Evolutionary conservation across 2,888 invertebrate genomes (phyloP).

Genomic region (Spilosoma lubricipeda): DNA sequence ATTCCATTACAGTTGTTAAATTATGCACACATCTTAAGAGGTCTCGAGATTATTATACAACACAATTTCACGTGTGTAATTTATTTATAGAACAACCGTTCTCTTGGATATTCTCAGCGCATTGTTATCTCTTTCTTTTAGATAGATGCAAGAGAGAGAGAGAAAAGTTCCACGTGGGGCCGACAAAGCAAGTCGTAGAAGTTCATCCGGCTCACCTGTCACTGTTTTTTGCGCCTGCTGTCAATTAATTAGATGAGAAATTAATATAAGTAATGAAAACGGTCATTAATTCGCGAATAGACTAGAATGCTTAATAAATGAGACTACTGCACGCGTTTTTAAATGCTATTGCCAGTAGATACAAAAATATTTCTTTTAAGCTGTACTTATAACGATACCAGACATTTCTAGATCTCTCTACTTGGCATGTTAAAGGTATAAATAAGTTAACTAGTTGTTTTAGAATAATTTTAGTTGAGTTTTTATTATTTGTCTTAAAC

Average conservation of each 20-base stretch:
- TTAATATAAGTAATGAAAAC: conserved; percentile 48
- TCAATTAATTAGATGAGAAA: conserved; percentile 46
- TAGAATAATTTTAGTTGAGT: background rate
- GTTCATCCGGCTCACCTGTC: conserved; percentile 19
- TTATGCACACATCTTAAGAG: conserved; percentile 21
- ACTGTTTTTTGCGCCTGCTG: conserved; percentile 14
- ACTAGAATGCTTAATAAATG: conserved; percentile 4
- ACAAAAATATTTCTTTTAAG: conserved; percentile 14
- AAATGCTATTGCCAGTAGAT: conserved; percentile 20
- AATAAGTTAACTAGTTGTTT: conserved; percentile 27
- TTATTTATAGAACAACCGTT: conserved; percentile 30
- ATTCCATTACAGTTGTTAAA: background rate
- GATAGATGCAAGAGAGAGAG: conserved; percentile 22
- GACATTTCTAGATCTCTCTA: background rate
- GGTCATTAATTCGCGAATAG: conserved; percentile 33
- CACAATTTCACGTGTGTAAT: conserved; percentile 26
- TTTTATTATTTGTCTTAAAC: background rate
- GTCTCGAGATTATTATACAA: conserved; percentile 28
- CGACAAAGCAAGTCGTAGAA: conserved; percentile 8
- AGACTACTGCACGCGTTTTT: conserved; percentile 27
- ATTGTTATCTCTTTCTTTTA: conserved; percentile 22
- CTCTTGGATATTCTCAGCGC: background rate
- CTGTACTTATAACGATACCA: conserved; percentile 2
- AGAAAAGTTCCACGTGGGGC: conserved; percentile 12
- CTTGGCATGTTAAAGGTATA: conserved; percentile 15